Evolutionary conservation across 2,888 invertebrate species (phyloP), one percentile per base, ranked within the genome.

Genomic region (Slavum lentiscoides): DNA sequence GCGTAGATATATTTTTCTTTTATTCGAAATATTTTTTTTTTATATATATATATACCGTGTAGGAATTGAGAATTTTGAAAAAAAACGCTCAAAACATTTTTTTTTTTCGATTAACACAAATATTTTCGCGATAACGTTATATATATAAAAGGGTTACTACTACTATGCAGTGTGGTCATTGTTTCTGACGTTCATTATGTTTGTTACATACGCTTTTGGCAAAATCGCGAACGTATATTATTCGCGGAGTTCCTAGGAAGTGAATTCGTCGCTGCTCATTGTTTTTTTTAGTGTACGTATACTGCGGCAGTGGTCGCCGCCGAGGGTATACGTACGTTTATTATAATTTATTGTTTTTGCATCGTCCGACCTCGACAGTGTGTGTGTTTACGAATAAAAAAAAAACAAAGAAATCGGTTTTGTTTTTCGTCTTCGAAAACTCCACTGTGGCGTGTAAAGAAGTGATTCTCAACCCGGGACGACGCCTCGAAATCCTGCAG

Each of bases 141-240:
- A 30, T 30, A 21, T 55, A 55, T 39, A 64, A 55, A 74, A 55
- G 64, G 37, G 55, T 64, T 74, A 55, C 55, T 37, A 55, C 55
- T 37, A 30, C 30, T 30, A 30, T 30, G 30, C 30, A 4, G 62
- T 23, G 21, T 21, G 13, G 61, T 23, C 72, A 74, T 74, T 74
- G 74, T 74, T 64, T 53, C 2, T 49, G 21, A 73, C 64, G 30
- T 30, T 64, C 49, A 64, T 62, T 75, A 58, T 55, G 39, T 66
- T 55, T n/a, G n/a, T n/a, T n/a, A 30, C 1, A 30, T 30, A 30
- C 30, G 39, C 15, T 74, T 66, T 39, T 66, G n/a, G 66, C 39
- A 6, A 75, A 75, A 75, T 58, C 19, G 58, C 39, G 19, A 67
- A 66, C 23, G 66, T 49, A 49, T 49, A 55, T 49, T 23, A 37